A percentile compares a stretch with the other conserved stretches of the same genome.
phyloP scores from a whole-genome alignment of 2,797 vertebrate genomes.

The Myotis vivesi region DNA sequence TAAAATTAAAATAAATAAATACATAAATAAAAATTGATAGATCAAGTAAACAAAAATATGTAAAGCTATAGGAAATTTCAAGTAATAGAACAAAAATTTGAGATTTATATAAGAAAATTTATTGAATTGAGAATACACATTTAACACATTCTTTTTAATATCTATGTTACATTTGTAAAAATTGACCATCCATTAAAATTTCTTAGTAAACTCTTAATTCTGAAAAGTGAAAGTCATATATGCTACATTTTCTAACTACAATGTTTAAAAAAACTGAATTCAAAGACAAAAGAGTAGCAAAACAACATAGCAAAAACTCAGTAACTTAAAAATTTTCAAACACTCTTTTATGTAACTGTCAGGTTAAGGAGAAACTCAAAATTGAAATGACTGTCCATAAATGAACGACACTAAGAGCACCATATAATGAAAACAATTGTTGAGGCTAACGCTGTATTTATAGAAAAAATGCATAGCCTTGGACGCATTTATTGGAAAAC shows the following conservation, averaged over 20 bases:
- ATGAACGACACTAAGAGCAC: neutral
- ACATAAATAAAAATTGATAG: slow-evolving; percentile 25
- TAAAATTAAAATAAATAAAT: too few species aligned
- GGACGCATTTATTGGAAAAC: slow-evolving; percentile 35
- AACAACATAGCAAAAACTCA: neutral
- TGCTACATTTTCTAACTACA: slow-evolving; percentile 33
- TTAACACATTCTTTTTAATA: slow-evolving; percentile 31
- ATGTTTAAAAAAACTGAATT: neutral
- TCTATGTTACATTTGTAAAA: slow-evolving; percentile 32
- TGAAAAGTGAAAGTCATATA: neutral
- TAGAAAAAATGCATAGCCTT: slow-evolving; percentile 55
- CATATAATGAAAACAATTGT: slow-evolving; percentile 2
- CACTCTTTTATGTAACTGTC: neutral
- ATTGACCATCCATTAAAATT: slow-evolving; percentile 25
- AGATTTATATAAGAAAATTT: slow-evolving; percentile 31
- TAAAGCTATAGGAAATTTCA: slow-evolving; percentile 15
- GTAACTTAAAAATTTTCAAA: slow-evolving; percentile 26
- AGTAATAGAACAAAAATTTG: neutral
- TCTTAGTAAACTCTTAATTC: slow-evolving; percentile 19
- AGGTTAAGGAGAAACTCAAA: slow-evolving; percentile 44
- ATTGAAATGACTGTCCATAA: slow-evolving; percentile 36
- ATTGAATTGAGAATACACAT: neutral
- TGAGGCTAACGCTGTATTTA: slow-evolving; percentile 28
- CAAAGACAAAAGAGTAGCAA: neutral
- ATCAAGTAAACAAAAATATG: slow-evolving; percentile 1